Percentiles rank a stretch among this genome's conserved stretches.
Evolutionary conservation across 2,113 vertebrate species (phyloP).

Genomic region (Psettodes erumei): DNA sequence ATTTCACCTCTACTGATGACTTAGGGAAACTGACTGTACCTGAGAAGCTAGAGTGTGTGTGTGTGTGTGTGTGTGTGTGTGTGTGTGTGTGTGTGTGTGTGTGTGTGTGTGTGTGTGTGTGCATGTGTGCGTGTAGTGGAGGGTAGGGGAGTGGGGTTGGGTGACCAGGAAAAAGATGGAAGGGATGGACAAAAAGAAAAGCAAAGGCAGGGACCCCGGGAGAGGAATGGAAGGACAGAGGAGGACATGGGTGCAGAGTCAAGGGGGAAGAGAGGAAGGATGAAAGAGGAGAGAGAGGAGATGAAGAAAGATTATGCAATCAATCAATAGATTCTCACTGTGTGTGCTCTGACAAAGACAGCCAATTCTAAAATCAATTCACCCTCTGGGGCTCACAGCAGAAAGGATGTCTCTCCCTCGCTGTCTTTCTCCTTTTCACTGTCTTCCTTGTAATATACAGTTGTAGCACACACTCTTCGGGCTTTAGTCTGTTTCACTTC

Average conservation of each 20-base stretch:
- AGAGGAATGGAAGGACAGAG: neutral
- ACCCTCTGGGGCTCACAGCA: constrained; percentile 8
- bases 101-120: neutral
- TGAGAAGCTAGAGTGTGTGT: constrained; percentile 27
- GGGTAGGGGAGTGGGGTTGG: neutral
- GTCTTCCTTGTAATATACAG: neutral
- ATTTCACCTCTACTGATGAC: constrained; percentile 61
- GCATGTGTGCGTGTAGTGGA: neutral
- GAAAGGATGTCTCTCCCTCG: neutral
- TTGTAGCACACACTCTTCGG: neutral
- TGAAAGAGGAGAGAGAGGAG: constrained; percentile 6
- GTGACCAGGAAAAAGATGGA: neutral
- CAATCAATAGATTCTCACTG: constrained; percentile 52
- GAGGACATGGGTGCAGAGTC: neutral
- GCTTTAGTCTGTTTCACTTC: constrained; percentile 5
- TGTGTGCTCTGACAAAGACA: constrained; percentile 53
- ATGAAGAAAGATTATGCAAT: constrained; percentile 30
- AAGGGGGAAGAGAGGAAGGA: constrained; percentile 15
- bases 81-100: neutral
- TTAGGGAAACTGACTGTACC: constrained; percentile 52
- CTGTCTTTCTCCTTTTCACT: neutral
- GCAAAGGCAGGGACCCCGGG: neutral
- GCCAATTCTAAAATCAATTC: constrained; percentile 66
- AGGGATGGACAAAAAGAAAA: neutral
- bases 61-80: too few species aligned